A percentile compares a stretch with the other conserved stretches of the same genome.
Conservation (phyloP, 2,797 vertebrate species). For the Danio choprae region DNA sequence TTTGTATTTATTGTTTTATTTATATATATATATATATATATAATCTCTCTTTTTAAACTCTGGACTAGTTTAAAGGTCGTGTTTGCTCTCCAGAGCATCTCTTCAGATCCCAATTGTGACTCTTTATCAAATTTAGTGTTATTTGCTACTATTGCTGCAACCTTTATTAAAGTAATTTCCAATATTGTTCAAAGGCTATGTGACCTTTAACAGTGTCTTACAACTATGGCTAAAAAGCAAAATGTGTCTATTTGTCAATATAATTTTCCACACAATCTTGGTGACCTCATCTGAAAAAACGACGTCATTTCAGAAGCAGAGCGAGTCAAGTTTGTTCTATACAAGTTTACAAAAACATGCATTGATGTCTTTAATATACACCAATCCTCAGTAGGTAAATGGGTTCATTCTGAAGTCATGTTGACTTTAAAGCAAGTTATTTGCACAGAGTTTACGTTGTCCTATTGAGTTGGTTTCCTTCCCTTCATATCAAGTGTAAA, state of each 20-base stretch:
- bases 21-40: too few relatives aligned
- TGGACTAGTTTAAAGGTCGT: constrained; percentile 5
- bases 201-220: background rate
- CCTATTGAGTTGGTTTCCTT: background rate
- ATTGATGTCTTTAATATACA: background rate
- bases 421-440: background rate
- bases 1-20: too few relatives aligned
- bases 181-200: background rate
- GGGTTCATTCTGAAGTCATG: background rate
- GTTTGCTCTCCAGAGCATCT: background rate
- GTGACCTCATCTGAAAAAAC: background rate
- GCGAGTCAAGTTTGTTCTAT: background rate
- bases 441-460: too few relatives aligned
- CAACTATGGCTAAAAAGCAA: background rate
- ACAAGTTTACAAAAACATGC: background rate
- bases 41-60: too few relatives aligned
- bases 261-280: background rate
- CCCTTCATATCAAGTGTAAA: background rate
- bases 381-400: background rate
- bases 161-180: constrained; percentile 7
- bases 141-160: constrained; percentile 6
- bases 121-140: background rate
- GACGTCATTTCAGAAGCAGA: background rate
- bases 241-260: background rate
- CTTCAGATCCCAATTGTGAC: background rate